A percentile compares a stretch with the other conserved stretches of the same genome.
phyloP scores from a whole-genome alignment of 2,797 vertebrate genomes.

The Rhinatrema bivittatum region DNA sequence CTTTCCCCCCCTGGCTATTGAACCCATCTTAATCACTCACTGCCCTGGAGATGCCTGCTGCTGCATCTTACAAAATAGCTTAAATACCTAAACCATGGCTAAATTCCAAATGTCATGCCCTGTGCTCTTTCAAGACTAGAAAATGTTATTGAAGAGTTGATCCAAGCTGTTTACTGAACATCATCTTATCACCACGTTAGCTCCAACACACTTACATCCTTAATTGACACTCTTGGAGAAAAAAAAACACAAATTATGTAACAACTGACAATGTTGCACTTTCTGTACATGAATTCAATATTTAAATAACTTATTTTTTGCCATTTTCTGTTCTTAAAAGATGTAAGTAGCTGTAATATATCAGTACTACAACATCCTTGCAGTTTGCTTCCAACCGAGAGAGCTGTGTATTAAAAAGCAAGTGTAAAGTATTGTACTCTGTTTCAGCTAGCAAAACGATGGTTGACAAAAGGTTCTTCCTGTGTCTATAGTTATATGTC shows the following conservation, averaged over 20 bases:
- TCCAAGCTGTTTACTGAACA: too few relatives aligned
- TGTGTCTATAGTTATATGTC: conserved; percentile 94
- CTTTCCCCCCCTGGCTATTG: too few relatives aligned
- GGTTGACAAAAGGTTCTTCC: conserved; percentile 84
- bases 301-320: conserved; percentile 99
- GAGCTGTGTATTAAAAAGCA: conserved; percentile 86
- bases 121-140: too few relatives aligned
- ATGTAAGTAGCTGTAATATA: conserved; percentile 99
- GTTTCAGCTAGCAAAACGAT: conserved; percentile 85
- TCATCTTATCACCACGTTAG: too few relatives aligned
- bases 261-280: conserved; percentile 91
- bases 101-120: too few relatives aligned
- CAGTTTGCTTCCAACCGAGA: conserved; percentile 85
- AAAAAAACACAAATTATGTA: conserved; percentile 74
- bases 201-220: conserved; percentile 48
- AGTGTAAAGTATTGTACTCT: conserved; percentile 92
- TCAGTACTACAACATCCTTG: conserved; percentile 84
- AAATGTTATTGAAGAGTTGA: too few relatives aligned
- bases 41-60: too few relatives aligned
- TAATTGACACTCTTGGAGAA: conserved; percentile 47
- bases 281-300: conserved; percentile 99
- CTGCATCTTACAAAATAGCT: too few relatives aligned
- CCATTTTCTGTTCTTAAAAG: conserved; percentile 80
- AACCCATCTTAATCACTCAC: too few relatives aligned
- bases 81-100: too few relatives aligned